Evolutionary conservation across 2,888 invertebrate genomes (phyloP).

Genomic region (Lamellibrachia satsuma): DNA sequence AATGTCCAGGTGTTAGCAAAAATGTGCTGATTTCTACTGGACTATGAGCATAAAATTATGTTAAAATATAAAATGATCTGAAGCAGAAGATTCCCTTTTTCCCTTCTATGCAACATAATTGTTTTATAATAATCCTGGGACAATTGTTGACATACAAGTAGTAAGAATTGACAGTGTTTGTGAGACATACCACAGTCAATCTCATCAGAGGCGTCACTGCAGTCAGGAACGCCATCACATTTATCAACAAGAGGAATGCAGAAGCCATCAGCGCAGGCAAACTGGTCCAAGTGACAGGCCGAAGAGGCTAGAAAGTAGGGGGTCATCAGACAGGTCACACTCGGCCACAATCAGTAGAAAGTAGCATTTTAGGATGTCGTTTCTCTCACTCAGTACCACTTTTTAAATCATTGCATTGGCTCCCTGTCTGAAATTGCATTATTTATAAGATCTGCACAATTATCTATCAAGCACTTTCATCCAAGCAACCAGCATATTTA

Average conservation of each 20-base stretch:
- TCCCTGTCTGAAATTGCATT: too few species aligned
- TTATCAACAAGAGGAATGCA: constrained; percentile 25
- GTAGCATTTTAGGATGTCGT: not conserved
- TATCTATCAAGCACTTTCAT: too few species aligned
- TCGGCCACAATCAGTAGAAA: not conserved
- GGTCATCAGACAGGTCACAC: not conserved
- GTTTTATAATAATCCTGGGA: not conserved
- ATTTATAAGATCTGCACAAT: too few species aligned
- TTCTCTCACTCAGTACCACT: too few species aligned
- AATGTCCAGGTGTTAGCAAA: too few species aligned
- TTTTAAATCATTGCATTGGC: too few species aligned
- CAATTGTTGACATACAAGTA: not conserved
- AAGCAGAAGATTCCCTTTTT: not conserved
- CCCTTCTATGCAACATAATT: not conserved
- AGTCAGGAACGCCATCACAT: constrained; percentile 28
- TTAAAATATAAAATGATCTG: too few species aligned
- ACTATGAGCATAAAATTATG: too few species aligned
- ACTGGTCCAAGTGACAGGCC: constrained; percentile 25
- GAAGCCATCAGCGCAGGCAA: constrained; percentile 25
- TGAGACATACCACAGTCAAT: constrained; percentile 17
- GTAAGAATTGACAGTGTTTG: not conserved
- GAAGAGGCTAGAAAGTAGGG: not conserved
- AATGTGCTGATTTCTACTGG: too few species aligned
- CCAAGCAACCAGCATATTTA: too few species aligned
- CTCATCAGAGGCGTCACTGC: constrained; percentile 28